A percentile compares a stretch with the other conserved stretches of the same genome.
These are phyloP conservation scores for Rissa tridactyla DNA, from an alignment of 2,113 vertebrate genomes.

Conservation along the genomic window DNA sequence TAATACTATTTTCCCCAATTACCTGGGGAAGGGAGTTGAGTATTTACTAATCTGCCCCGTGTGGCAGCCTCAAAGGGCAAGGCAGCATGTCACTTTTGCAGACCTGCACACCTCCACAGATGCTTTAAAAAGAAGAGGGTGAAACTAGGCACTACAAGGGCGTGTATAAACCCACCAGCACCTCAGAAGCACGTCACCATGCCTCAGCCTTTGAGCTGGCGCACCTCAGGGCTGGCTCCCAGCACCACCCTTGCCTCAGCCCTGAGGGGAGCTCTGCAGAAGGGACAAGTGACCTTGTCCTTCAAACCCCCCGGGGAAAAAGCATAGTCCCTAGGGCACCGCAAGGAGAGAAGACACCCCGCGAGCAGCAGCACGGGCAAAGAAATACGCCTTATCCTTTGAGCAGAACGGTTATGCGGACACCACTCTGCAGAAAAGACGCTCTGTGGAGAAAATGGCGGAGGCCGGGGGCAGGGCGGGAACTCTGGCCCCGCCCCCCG, in stretches of 20 bases:
- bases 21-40: not conserved
- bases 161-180: accelerated
- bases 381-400: accelerated
- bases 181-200: not conserved
- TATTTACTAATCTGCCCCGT: accelerated
- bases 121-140: not conserved
- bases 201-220: no score
- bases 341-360: accelerated
- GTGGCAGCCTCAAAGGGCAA: no score
- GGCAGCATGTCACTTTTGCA: not conserved
- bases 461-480: accelerated
- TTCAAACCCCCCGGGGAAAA: accelerated
- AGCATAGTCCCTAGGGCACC: accelerated
- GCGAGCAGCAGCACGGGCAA: accelerated
- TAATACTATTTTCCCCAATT: accelerated
- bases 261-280: not conserved
- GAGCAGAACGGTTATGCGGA: accelerated
- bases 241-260: not conserved
- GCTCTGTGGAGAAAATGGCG: accelerated
- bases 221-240: no score
- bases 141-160: not conserved
- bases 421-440: accelerated
- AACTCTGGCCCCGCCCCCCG: accelerated
- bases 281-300: not conserved
- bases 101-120: no score